These are phyloP conservation scores for Erythrocercus mccallii DNA, from an alignment of 2,113 vertebrate genomes.

Conservation along the genomic window DNA sequence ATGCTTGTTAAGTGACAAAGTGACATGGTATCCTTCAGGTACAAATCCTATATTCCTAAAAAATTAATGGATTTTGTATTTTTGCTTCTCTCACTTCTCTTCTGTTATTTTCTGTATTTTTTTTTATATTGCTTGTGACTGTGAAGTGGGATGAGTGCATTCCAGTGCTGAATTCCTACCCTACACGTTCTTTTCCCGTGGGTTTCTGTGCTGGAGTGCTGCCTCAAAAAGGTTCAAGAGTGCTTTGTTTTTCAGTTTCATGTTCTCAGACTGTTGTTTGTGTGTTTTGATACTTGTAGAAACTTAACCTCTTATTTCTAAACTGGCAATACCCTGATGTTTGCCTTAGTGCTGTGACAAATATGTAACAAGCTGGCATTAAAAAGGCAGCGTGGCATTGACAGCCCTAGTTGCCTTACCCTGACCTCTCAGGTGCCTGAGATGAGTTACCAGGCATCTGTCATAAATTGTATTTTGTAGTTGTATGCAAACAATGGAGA, in stretches of 20 bases:
- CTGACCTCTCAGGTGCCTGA: background rate
- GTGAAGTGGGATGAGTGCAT: background rate
- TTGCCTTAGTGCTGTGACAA: background rate
- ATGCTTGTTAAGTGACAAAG: background rate
- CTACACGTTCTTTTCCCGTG: background rate
- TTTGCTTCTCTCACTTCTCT: background rate
- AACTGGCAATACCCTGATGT: background rate
- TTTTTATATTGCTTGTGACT: background rate
- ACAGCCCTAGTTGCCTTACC: background rate
- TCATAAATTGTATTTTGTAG: background rate
- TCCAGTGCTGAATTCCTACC: conserved; percentile 12
- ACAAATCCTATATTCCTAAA: background rate
- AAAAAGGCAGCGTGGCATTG: background rate
- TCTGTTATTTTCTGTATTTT: background rate
- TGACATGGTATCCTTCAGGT: background rate
- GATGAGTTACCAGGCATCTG: background rate
- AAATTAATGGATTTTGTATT: background rate
- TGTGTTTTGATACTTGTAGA: conserved; percentile 10
- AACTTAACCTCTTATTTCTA: background rate
- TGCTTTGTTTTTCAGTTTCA: conserved; percentile 6
- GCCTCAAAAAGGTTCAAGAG: background rate
- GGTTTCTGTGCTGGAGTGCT: conserved; percentile 4
- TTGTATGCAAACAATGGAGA: background rate
- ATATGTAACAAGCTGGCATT: background rate
- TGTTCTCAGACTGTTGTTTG: background rate